Percentiles rank a stretch among this genome's conserved stretches.
Evolutionary conservation across 1,140 invertebrate genomes (phyloP).

Genomic region (Oryctes rhinoceros): DNA sequence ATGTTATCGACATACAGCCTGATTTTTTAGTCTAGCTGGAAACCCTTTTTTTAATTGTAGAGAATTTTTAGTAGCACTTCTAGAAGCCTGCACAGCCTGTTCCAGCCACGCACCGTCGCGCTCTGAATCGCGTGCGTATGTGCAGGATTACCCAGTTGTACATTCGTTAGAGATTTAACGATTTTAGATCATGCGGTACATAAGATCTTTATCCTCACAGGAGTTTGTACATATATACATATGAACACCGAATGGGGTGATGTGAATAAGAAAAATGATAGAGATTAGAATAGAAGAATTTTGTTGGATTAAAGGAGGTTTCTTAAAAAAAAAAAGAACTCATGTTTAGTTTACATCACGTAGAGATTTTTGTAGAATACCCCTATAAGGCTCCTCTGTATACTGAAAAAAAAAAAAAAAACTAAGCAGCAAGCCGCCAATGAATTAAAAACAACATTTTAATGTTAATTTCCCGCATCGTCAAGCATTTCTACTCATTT

Average conservation of each 20-base stretch:
- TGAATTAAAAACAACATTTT: background rate
- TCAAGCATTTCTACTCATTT: slow-evolving; percentile 7
- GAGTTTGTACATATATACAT: no score
- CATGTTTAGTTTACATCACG: no score
- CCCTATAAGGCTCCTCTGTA: slow-evolving; percentile 33
- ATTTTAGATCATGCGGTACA: background rate
- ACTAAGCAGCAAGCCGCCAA: background rate
- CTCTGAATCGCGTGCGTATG: slow-evolving; percentile 42
- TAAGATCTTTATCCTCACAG: no score
- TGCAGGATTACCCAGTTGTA: slow-evolving; percentile 10
- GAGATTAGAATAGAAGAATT: no score
- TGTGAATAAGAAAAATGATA: no score
- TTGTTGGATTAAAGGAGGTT: no score
- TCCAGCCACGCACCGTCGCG: slow-evolving; percentile 59
- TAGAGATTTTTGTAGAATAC: slow-evolving; percentile 1
- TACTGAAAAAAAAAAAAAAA: slow-evolving; percentile 13
- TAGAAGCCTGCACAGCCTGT: slow-evolving; percentile 60
- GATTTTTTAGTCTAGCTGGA: slow-evolving; percentile 44
- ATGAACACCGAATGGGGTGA: no score
- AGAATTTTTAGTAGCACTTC: slow-evolving; percentile 55
- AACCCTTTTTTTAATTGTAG: slow-evolving; percentile 48
- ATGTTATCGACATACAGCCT: slow-evolving; percentile 57
- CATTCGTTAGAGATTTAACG: background rate
- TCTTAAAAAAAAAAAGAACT: no score
- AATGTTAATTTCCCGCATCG: background rate